These are phyloP conservation scores for Python bivittatus DNA, from an alignment of 2,113 vertebrate species.

Conservation along the genomic window DNA sequence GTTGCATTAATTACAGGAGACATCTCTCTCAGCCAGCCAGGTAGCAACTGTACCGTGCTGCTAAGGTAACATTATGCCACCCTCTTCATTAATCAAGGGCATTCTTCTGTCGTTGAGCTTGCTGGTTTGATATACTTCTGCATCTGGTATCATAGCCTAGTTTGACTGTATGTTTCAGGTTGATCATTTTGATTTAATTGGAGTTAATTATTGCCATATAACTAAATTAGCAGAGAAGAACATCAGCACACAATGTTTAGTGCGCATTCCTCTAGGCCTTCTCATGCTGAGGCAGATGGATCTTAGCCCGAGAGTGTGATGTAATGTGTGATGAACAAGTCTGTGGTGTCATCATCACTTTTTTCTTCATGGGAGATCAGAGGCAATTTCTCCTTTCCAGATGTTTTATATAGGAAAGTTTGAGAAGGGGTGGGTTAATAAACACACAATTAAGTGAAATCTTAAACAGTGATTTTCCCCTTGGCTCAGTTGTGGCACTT, in stretches of 20 bases:
- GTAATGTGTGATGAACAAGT: not conserved
- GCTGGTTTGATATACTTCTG: conserved; percentile 28
- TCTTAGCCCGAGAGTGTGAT: not conserved
- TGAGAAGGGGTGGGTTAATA: not conserved
- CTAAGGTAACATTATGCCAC: conserved; percentile 31
- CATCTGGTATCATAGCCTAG: not conserved
- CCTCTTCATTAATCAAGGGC: conserved; percentile 45
- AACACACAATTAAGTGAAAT: not conserved
- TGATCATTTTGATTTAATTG: conserved; percentile 32
- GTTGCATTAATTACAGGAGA: conserved; percentile 67
- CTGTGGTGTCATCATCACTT: not conserved
- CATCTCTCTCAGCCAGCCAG: conserved; percentile 58
- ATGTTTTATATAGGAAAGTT: not conserved
- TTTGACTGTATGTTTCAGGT: conserved; percentile 26
- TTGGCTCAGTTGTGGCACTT: not conserved
- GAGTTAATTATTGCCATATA: conserved; percentile 15
- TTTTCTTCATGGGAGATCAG: not conserved
- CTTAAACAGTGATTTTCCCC: not conserved
- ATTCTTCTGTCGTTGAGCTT: not conserved
- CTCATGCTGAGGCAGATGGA: not conserved
- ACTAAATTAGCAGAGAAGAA: not conserved
- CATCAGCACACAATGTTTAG: accelerated
- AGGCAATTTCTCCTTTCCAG: not conserved
- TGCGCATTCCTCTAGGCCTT: not conserved
- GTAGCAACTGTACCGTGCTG: conserved; percentile 32